phyloP scores from a whole-genome alignment of 2,888 invertebrate species.

The Anaspis maculata region DNA sequence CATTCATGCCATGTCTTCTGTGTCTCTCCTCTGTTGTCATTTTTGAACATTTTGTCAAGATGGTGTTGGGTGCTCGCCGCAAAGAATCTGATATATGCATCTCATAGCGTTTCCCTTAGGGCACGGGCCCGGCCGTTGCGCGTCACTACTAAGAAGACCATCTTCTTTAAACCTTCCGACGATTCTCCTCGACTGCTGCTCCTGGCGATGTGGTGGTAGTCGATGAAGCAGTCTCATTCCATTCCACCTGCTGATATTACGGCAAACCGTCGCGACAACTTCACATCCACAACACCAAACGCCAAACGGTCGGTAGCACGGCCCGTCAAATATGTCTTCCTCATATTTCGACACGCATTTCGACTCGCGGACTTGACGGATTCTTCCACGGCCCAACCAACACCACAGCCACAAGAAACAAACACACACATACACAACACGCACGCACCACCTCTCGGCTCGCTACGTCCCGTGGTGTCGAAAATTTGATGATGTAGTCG shows the following conservation, averaged over 20 bases:
- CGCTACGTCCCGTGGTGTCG: slow-evolving; percentile 30
- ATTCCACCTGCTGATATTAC: slow-evolving; percentile 40
- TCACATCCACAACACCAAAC: slow-evolving; percentile 27
- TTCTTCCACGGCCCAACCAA: no score
- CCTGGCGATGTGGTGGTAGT: no score
- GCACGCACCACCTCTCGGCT: slow-evolving; percentile 11
- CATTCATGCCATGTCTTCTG: slow-evolving; percentile 65
- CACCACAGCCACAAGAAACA: slow-evolving; percentile 14
- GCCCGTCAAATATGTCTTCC: slow-evolving; percentile 20
- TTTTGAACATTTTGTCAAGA: slow-evolving; percentile 65
- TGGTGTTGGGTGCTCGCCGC: slow-evolving; percentile 54
- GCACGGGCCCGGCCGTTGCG: slow-evolving; percentile 43
- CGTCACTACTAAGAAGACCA: no score
- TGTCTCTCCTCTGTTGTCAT: slow-evolving; percentile 60
- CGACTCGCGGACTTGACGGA: no score
- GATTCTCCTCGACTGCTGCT: slow-evolving; percentile 21
- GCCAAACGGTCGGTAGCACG: slow-evolving; percentile 19
- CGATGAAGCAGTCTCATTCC: slow-evolving; percentile 27
- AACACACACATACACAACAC: slow-evolving; percentile 17
- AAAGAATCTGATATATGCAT: slow-evolving; percentile 50
- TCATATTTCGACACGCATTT: slow-evolving; percentile 22
- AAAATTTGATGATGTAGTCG: slow-evolving; percentile 40
- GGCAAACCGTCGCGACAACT: slow-evolving; percentile 28
- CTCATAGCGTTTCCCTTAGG: slow-evolving; percentile 51
- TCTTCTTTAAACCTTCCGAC: slow-evolving; percentile 42